Conservation (phyloP, 1,140 invertebrate species). For the Pteromalus puparum region DNA sequence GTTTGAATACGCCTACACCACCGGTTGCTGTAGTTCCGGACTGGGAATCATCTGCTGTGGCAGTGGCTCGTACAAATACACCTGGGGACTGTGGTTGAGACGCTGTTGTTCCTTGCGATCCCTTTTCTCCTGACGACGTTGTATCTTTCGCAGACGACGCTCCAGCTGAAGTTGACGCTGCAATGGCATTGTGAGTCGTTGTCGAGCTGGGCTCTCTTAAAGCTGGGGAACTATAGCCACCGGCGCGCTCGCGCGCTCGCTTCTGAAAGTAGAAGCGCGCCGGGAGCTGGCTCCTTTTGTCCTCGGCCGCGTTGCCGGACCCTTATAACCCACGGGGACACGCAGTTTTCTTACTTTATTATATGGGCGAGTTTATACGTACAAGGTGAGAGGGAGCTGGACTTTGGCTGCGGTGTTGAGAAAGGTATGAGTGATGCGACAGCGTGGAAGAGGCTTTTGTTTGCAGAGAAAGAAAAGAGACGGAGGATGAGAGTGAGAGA, state of each 20-base stretch:
- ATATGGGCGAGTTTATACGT: neutral
- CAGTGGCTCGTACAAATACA: neutral
- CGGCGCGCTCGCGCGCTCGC: constrained; percentile 41
- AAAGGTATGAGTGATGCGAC: neutral
- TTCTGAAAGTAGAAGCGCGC: constrained; percentile 54
- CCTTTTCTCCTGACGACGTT: neutral
- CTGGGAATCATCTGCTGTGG: neutral
- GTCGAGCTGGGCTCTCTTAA: constrained; percentile 19
- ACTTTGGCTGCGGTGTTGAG: no score
- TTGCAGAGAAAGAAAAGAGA: neutral
- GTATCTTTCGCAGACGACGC: neutral
- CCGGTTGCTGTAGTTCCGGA: neutral
- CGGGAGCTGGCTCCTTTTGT: constrained; percentile 38
- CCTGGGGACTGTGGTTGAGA: neutral
- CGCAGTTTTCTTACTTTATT: constrained; percentile 18
- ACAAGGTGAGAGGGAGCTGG: neutral
- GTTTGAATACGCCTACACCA: neutral
- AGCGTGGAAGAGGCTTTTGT: neutral
- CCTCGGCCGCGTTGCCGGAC: constrained; percentile 1
- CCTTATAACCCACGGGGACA: neutral
- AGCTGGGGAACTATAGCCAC: neutral
- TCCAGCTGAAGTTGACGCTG: constrained; percentile 7
- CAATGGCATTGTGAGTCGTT: constrained; percentile 36
- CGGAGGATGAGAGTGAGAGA: neutral
- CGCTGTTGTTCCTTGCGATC: neutral